Conservation (phyloP, 2,113 vertebrate genomes). For the Takifugu bimaculatus region DNA sequence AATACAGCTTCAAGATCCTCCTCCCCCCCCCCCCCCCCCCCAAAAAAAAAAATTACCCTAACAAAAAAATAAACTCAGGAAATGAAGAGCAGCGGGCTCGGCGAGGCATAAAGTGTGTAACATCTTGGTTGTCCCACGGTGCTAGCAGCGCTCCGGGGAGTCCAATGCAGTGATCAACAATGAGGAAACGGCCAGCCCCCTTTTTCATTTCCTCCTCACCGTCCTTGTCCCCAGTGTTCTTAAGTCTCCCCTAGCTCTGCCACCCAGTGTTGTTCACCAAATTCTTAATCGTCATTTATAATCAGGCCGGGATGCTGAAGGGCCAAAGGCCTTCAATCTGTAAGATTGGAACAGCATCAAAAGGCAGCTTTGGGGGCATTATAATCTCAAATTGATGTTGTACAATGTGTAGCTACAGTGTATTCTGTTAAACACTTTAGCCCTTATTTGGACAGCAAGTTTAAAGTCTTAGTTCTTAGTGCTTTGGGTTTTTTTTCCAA, state of each 20-base stretch:
- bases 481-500: slow-evolving; percentile 54
- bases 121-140: slow-evolving; percentile 78
- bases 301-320: slow-evolving; percentile 93
- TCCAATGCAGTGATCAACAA: slow-evolving; percentile 82
- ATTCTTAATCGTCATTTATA: slow-evolving; percentile 90
- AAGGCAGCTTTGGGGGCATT: slow-evolving; percentile 88
- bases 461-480: slow-evolving; percentile 73
- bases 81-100: slow-evolving; percentile 83
- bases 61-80: slow-evolving; percentile 88
- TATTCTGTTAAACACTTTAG: slow-evolving; percentile 71
- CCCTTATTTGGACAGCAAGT: slow-evolving; percentile 64
- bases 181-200: slow-evolving; percentile 50
- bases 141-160: slow-evolving; percentile 69
- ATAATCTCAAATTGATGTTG: slow-evolving; percentile 84
- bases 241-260: slow-evolving; percentile 76
- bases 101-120: slow-evolving; percentile 71
- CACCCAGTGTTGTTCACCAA: slow-evolving; percentile 83
- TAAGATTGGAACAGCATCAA: slow-evolving; percentile 71
- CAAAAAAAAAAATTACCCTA: slow-evolving; percentile 69
- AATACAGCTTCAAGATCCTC: slow-evolving; percentile 71
- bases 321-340: slow-evolving; percentile 87
- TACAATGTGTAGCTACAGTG: slow-evolving; percentile 70
- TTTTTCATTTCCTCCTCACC: slow-evolving; percentile 60
- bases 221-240: slow-evolving; percentile 39
- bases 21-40: no score